These are phyloP conservation scores for Holocentrus rufus DNA, from an alignment of 2,797 vertebrate species.

Conservation along the genomic window DNA sequence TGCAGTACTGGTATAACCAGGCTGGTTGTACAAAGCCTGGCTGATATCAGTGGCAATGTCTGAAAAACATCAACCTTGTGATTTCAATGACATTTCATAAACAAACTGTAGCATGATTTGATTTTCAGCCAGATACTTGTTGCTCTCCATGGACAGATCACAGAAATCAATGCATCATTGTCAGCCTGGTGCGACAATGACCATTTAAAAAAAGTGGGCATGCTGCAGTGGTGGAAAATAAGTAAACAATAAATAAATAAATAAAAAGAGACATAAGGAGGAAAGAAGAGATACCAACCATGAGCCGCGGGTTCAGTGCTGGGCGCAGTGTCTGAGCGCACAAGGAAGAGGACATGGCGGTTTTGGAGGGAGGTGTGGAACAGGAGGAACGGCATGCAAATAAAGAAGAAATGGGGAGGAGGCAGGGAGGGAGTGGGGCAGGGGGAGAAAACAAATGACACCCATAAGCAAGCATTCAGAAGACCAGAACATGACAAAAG, in stretches of 20 bases:
- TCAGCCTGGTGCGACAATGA: conserved; percentile 29
- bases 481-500: conserved; percentile 79
- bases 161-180: conserved; percentile 26
- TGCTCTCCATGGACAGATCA: conserved; percentile 24
- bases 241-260: background rate
- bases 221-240: conserved; percentile 61
- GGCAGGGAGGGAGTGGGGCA: conserved; percentile 85
- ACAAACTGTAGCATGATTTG: background rate
- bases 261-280: conserved; percentile 72
- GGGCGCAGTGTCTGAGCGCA: conserved; percentile 98
- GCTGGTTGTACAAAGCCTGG: no score
- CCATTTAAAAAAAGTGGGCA: conserved; percentile 51
- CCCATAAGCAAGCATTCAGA: conserved; percentile 90
- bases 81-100: no score
- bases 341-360: conserved; percentile 87
- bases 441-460: conserved; percentile 86
- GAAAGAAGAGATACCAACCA: conserved; percentile 98
- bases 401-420: conserved; percentile 88
- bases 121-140: conserved; percentile 1
- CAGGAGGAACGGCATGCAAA: conserved; percentile 99
- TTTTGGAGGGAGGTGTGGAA: conserved; percentile 89
- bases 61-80: conserved; percentile 5
- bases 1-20: no score
- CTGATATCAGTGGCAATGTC: background rate
- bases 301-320: conserved; percentile 99